These are phyloP conservation scores for Heliconius congener DNA, from an alignment of 1,140 invertebrate species.

Conservation along the genomic window DNA sequence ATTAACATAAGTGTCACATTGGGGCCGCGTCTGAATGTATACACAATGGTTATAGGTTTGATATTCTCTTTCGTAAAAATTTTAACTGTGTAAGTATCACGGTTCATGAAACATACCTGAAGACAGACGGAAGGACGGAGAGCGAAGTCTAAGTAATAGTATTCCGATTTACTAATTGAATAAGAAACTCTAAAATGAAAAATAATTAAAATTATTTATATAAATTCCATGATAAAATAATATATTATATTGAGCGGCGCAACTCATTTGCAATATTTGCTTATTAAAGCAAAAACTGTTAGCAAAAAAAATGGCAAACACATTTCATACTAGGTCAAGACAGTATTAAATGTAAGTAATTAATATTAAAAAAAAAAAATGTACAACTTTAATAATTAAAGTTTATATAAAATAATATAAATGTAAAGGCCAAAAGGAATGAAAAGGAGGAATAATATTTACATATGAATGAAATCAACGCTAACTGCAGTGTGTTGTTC, in stretches of 20 bases:
- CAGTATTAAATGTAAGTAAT: background rate
- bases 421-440: constrained; percentile 1
- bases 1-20: too few species aligned
- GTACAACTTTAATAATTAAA: background rate
- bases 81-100: too few species aligned
- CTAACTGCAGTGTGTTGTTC: constrained; percentile 3
- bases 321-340: background rate
- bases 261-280: background rate
- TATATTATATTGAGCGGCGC: background rate
- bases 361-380: background rate
- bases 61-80: too few species aligned
- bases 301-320: background rate
- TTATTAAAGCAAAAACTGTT: constrained; percentile 1
- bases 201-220: too few species aligned
- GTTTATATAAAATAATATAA: background rate
- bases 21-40: too few species aligned
- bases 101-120: too few species aligned
- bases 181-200: too few species aligned
- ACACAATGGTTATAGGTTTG: too few species aligned
- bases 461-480: background rate
- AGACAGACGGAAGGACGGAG: too few species aligned
- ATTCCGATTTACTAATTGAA: too few species aligned
- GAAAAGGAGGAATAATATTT: constrained; percentile 9
- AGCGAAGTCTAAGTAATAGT: too few species aligned
- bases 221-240: background rate